These are phyloP conservation scores for Machimus atricapillus DNA, from an alignment of 2,888 invertebrate species.

Conservation along the genomic window DNA sequence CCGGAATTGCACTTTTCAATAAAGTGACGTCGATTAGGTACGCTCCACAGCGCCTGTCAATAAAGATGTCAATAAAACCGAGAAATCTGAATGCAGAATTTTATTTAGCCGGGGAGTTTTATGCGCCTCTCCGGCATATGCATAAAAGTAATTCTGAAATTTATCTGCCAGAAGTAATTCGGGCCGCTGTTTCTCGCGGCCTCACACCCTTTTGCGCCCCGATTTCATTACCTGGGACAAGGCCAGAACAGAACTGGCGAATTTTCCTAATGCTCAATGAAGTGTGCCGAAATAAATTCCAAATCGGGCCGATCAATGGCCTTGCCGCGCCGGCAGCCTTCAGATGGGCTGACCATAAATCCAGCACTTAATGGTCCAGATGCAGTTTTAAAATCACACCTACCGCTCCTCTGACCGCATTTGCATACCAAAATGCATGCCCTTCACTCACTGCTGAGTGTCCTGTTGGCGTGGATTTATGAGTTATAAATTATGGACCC, in stretches of 20 bases:
- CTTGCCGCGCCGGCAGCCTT: conserved; percentile 13
- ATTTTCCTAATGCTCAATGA: conserved; percentile 47
- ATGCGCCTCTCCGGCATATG: conserved; percentile 25
- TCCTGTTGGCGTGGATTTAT: conserved; percentile 26
- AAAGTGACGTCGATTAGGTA: conserved; percentile 40
- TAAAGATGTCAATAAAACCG: conserved; percentile 42
- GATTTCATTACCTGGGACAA: conserved; percentile 31
- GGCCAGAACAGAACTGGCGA: background rate
- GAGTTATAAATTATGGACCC: conserved; percentile 32
- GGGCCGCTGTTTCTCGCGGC: background rate
- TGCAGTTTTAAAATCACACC: conserved; percentile 42
- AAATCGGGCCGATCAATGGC: conserved; percentile 42
- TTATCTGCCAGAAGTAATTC: conserved; percentile 41
- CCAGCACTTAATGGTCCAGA: conserved; percentile 60
- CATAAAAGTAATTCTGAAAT: conserved; percentile 37
- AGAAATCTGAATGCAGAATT: conserved; percentile 39
- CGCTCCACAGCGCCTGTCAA: conserved; percentile 36
- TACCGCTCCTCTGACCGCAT: conserved; percentile 40
- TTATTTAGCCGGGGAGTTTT: conserved; percentile 5
- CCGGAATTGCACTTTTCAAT: conserved; percentile 35
- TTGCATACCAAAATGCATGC: conserved; percentile 23
- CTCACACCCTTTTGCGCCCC: conserved; percentile 28
- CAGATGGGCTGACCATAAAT: conserved; percentile 55
- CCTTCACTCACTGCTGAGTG: background rate
- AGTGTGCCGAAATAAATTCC: conserved; percentile 45